Evolutionary conservation across 2,797 vertebrate species (phyloP).

Genomic region (Rhinatrema bivittatum): DNA sequence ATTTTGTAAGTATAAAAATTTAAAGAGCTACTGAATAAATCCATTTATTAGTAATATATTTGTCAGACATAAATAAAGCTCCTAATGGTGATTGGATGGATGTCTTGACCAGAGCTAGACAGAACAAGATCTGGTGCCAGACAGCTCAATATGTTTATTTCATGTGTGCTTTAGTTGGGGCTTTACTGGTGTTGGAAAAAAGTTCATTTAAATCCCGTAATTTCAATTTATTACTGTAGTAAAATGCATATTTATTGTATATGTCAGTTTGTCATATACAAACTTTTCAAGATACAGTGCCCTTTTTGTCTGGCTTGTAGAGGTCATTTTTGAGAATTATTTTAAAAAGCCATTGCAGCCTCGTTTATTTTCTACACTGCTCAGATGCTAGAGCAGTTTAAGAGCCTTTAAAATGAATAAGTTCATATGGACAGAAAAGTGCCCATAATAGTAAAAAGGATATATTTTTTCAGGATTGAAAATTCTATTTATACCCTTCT

Average conservation of each 20-base stretch:
- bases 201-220: conserved; percentile 57
- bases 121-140: conserved; percentile 49
- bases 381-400: conserved; percentile 4
- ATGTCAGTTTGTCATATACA: conserved; percentile 58
- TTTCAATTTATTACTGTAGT: conserved; percentile 42
- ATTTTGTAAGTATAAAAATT: conserved; percentile 21
- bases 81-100: conserved; percentile 47
- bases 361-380: conserved; percentile 5
- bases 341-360: background rate
- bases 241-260: conserved; percentile 55
- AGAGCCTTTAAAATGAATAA: conserved; percentile 8
- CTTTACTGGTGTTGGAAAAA: conserved; percentile 37
- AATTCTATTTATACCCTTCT: too few species aligned
- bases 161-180: conserved; percentile 49
- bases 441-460: too few species aligned
- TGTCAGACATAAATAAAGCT: conserved; percentile 35
- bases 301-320: conserved; percentile 41
- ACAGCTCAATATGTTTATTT: conserved; percentile 54
- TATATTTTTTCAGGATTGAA: too few species aligned
- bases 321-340: conserved; percentile 2
- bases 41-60: conserved; percentile 46
- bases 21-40: conserved; percentile 45
- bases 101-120: conserved; percentile 33
- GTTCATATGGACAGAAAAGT: conserved; percentile 2
- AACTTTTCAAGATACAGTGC: conserved; percentile 39